Evolutionary conservation across 2,113 vertebrate species (phyloP), one percentile per base, ranked within the genome.

Genomic region (Macquaria ambigua): DNA sequence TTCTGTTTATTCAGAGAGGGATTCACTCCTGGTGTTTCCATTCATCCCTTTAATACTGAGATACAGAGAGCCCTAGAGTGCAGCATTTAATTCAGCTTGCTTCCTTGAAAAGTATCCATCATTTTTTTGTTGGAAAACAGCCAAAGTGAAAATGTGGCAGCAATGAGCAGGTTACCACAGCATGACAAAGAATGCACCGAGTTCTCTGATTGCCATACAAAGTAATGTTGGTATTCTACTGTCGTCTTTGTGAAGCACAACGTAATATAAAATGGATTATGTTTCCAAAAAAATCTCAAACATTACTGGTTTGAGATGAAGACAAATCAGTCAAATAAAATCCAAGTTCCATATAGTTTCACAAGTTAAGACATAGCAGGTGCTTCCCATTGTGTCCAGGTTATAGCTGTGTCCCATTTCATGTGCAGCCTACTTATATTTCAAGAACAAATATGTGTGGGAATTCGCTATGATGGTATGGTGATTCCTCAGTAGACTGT

Each of bases 41-140:
- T 56, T 41, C 48, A 69, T 50, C 59, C 61, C 50, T 70, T 11
- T 70, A 70, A 34, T 34, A 34, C 34, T 82, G 34, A 74, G 69
- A 82, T 64, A 25, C 37, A 61, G 11, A 77, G 10, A 56, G 41
- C 18, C 61, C 46, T 48, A 12, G 59, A 39, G 34, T 46, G 41
- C 69, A 72, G 41, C 63, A 25, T 87, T 71, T 53, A 75, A 34
- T 75, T 84, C 16, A 43, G n/a, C n/a, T 77, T 63, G 56, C 50
- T 41, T 46, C 55, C 31, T 46, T 50, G n/a, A 69, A 77, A 74
- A 59, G 34, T 62, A 55, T 55, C 68, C 48, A 18, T 11, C 16
- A 14, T 75, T 34, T 82, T 76, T 53, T 34, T 25, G 11, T 56
- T 48, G 11, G 23, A 53, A 67, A 59, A 46, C 4, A 66, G 23